phyloP scores from a whole-genome alignment of 2,888 invertebrate species.

The Acleris literana region DNA sequence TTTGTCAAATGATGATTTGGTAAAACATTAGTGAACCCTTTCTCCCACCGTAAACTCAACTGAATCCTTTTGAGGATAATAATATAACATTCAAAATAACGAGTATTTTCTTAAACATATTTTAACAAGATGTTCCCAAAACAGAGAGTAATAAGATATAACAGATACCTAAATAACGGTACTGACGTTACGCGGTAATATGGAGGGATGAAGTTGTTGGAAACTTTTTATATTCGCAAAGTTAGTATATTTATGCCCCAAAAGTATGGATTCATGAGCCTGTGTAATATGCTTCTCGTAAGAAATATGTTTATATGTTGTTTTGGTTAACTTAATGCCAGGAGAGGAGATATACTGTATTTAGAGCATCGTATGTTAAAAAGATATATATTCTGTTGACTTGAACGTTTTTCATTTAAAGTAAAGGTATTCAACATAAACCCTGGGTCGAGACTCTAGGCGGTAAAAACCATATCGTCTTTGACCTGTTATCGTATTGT shows the following conservation, averaged over 20 bases:
- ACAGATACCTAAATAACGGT: conserved; percentile 25
- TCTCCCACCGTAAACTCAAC: too few relatives aligned
- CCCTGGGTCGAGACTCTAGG: too few relatives aligned
- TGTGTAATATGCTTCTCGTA: conserved; percentile 19
- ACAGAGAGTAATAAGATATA: conserved; percentile 17
- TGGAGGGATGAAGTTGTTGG: conserved; percentile 9
- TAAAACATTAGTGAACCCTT: too few relatives aligned
- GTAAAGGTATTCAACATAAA: too few relatives aligned
- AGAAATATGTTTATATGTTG: conserved; percentile 30
- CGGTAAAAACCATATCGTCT: too few relatives aligned
- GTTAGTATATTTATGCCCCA: conserved; percentile 29
- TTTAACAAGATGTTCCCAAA: conserved; percentile 16
- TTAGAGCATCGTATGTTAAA: neutral
- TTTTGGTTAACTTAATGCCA: neutral
- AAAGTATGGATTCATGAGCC: conserved; percentile 1
- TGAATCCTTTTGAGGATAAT: too few relatives aligned
- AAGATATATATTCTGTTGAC: too few relatives aligned
- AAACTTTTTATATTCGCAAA: conserved; percentile 30
- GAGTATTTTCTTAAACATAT: neutral
- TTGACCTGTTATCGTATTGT: too few relatives aligned
- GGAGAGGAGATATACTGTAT: neutral
- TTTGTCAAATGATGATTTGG: too few relatives aligned
- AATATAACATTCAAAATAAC: neutral
- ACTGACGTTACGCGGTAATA: conserved; percentile 16
- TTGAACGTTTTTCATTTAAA: too few relatives aligned